Base-by-base conservation (phyloP, 1,140 invertebrate species). In the Babylonia areolata region DNA sequence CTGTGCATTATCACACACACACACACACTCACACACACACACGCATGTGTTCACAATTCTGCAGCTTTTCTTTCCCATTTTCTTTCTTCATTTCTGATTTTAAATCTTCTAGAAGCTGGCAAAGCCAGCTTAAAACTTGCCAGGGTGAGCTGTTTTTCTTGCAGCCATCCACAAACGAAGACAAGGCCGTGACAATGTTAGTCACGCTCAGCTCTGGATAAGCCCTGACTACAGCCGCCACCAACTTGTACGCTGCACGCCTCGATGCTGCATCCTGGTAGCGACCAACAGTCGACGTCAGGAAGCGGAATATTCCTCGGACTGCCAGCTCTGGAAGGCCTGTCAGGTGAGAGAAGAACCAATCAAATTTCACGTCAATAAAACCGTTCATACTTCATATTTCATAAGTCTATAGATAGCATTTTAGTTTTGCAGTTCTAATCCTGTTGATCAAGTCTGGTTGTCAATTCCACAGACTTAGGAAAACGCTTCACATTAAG, bases 191-290 rank as follows among this genome's bases (percentile, higher is more conserved):
- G 85, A 96, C 94, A 87, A 98, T 94, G 93, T 96, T 95, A 92
- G 97, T 97, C 5, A 97, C 92, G 71, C 97, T 96, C 93, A 95
- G 95, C 91, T 96, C 96, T 85, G 96, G 94, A 94, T 97, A 96
- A 54, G 95, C 93, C 81, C 95, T 95, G 5, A 96, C 92, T 3
- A 98, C 93, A 51, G 95, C 95, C 54, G 94, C 93, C n/a, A 98
- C 95, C 51, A 98, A 93, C 82, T 95, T 95, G 88, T 95, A 96
- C 31, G 98, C 95, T 91, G 96, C 96, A 58, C 96, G 95, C 91
- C 97, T 96, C 5, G 97, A 98, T 86, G 95, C 94, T 78, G 95
- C 95, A 94, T 98, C 97, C 90, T 96, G 95, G 91, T 98, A 98
- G 88, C 97, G 95, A 85, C 96, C 96, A 86, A 98, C 94, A 17